These are phyloP conservation scores for Dendrocincla fuliginosa DNA, from an alignment of 2,797 vertebrate genomes.

Conservation along the genomic window DNA sequence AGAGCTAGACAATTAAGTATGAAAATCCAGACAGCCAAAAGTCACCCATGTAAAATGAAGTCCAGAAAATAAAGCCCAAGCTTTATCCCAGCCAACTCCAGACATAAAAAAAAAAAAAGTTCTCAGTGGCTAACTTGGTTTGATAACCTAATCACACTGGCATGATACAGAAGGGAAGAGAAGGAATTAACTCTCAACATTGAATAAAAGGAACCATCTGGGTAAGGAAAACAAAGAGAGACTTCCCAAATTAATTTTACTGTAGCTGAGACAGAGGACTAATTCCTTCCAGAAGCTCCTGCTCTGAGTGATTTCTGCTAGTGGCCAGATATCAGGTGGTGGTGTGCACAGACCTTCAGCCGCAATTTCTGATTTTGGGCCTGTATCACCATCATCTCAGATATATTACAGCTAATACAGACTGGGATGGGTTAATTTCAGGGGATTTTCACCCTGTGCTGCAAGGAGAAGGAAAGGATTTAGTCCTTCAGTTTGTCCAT, in stretches of 20 bases:
- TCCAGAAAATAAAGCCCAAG: background rate
- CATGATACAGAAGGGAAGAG: background rate
- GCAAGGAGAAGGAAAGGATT: background rate
- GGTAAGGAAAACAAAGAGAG: background rate
- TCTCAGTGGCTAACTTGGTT: background rate
- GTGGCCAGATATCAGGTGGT: background rate
- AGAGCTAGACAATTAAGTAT: background rate
- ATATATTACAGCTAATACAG: background rate
- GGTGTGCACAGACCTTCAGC: background rate
- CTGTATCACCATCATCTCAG: fast-evolving
- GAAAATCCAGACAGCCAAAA: background rate
- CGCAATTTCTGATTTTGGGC: background rate
- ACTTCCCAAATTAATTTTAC: background rate
- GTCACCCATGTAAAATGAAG: background rate
- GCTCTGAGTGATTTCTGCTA: background rate
- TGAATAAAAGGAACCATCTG: background rate
- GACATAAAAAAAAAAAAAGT: background rate
- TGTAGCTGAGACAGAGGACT: background rate
- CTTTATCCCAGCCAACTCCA: background rate
- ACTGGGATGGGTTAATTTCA: background rate
- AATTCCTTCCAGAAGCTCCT: background rate
- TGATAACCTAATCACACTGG: background rate
- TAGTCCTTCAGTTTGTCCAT: background rate
- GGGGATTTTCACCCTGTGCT: background rate
- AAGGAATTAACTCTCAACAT: background rate